phyloP scores from a whole-genome alignment of 2,888 invertebrate genomes.

The Archips xylosteana region DNA sequence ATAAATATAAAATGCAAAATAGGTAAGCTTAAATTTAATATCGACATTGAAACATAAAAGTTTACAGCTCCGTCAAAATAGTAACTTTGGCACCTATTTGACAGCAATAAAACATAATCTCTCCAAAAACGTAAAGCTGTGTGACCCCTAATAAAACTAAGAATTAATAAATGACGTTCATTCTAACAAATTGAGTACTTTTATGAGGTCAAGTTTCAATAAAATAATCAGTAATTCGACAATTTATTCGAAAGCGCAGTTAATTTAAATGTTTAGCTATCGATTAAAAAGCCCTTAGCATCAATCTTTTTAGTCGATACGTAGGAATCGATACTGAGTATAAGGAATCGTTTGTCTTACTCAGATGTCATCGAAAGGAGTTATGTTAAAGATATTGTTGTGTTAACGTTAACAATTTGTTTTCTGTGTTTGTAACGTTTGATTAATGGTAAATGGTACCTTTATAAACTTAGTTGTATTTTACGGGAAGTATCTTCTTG shows the following conservation, averaged over 20 bases:
- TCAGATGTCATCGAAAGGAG: conserved; percentile 70
- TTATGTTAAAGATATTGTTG: conserved; percentile 63
- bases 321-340: conserved; percentile 62
- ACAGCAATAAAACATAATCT: conserved; percentile 28
- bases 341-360: conserved; percentile 69
- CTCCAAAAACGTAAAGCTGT: conserved; percentile 26
- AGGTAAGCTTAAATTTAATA: conserved; percentile 9
- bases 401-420: conserved; percentile 44
- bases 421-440: conserved; percentile 16
- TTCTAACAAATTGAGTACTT: conserved; percentile 28
- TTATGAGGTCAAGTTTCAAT: conserved; percentile 38
- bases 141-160: conserved; percentile 14
- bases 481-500: not conserved
- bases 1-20: not conserved
- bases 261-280: conserved; percentile 59
- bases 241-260: conserved; percentile 33
- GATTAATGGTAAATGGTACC: conserved; percentile 19
- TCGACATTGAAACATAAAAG: not conserved
- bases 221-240: conserved; percentile 17
- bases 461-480: not conserved
- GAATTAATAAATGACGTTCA: conserved; percentile 17
- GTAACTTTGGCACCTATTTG: conserved; percentile 25
- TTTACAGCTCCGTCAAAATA: conserved; percentile 23
- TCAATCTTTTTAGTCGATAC: conserved; percentile 66
- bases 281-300: conserved; percentile 68